These are phyloP conservation scores for Mycalesis mineus DNA, from an alignment of 2,888 invertebrate genomes.

Conservation along the genomic window DNA sequence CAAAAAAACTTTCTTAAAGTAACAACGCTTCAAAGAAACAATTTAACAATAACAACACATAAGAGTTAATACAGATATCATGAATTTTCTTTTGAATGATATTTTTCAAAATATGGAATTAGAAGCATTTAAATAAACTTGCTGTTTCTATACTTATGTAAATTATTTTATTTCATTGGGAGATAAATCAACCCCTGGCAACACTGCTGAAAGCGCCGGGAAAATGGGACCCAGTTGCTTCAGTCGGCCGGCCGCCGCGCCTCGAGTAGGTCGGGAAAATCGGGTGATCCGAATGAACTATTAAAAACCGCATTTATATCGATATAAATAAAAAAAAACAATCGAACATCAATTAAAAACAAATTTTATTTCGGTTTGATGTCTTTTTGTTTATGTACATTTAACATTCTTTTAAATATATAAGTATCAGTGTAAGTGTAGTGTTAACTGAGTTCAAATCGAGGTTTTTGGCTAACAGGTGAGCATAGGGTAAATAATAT, in stretches of 20 bases:
- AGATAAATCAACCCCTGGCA: slow-evolving; percentile 14
- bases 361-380: slow-evolving; percentile 25
- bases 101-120: too few relatives aligned
- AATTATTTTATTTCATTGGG: slow-evolving; percentile 10
- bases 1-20: too few relatives aligned
- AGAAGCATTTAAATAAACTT: too few relatives aligned
- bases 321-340: slow-evolving; percentile 25
- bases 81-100: too few relatives aligned
- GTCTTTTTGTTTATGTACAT: slow-evolving; percentile 22
- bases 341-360: slow-evolving; percentile 21
- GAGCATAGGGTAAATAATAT: slow-evolving; percentile 8
- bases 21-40: too few relatives aligned
- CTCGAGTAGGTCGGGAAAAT: slow-evolving; percentile 38
- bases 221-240: slow-evolving; percentile 34
- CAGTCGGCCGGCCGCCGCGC: slow-evolving; percentile 64
- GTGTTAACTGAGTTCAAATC: slow-evolving; percentile 8
- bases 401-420: slow-evolving; percentile 16
- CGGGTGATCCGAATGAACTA: slow-evolving; percentile 6
- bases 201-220: slow-evolving; percentile 29
- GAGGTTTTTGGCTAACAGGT: slow-evolving; percentile 23
- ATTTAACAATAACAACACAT: too few relatives aligned
- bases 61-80: too few relatives aligned
- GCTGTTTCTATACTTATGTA: too few relatives aligned
- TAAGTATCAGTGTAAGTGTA: slow-evolving; percentile 18
- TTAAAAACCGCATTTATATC: slow-evolving; percentile 24